Evolutionary conservation across 2,888 invertebrate species (phyloP).

Genomic region (Stenichneumon culpator): DNA sequence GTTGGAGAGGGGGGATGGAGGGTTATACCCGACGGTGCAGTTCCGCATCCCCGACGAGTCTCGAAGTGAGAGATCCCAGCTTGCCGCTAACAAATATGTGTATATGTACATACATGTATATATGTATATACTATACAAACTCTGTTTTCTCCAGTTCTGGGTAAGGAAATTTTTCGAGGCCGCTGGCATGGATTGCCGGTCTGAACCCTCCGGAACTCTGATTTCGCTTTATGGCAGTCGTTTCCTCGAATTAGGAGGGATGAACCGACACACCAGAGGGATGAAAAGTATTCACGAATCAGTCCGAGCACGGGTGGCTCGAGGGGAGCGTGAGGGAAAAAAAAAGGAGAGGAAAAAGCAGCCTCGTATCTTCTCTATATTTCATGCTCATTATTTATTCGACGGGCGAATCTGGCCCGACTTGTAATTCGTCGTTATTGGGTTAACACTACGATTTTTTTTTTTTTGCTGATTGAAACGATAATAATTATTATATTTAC

Average conservation of each 20-base stretch:
- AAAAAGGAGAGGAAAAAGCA: background rate
- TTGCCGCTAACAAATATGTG: background rate
- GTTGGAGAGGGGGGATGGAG: constrained; percentile 3
- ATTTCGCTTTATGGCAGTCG: constrained; percentile 71
- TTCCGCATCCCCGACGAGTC: constrained; percentile 55
- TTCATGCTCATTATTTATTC: constrained; percentile 39
- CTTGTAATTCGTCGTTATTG: constrained; percentile 15
- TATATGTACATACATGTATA: background rate
- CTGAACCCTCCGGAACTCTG: constrained; percentile 56
- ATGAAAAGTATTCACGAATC: constrained; percentile 63
- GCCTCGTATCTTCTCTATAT: constrained; percentile 17
- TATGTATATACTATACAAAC: constrained; percentile 1
- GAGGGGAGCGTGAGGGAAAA: constrained; percentile 2
- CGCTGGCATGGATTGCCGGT: constrained; percentile 31
- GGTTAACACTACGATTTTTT: background rate
- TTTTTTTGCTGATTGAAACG: too few relatives aligned
- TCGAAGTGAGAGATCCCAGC: constrained; percentile 50
- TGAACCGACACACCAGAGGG: constrained; percentile 52
- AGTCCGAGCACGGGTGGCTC: constrained; percentile 30
- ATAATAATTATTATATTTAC: too few relatives aligned
- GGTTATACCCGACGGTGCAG: constrained; percentile 65
- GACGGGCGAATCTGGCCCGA: background rate
- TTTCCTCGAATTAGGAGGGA: constrained; percentile 71
- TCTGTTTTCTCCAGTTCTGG: background rate
- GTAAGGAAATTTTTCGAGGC: constrained; percentile 44